Base-by-base conservation (phyloP, 2,113 vertebrate species). In the Cyanoderma ruficeps region DNA sequence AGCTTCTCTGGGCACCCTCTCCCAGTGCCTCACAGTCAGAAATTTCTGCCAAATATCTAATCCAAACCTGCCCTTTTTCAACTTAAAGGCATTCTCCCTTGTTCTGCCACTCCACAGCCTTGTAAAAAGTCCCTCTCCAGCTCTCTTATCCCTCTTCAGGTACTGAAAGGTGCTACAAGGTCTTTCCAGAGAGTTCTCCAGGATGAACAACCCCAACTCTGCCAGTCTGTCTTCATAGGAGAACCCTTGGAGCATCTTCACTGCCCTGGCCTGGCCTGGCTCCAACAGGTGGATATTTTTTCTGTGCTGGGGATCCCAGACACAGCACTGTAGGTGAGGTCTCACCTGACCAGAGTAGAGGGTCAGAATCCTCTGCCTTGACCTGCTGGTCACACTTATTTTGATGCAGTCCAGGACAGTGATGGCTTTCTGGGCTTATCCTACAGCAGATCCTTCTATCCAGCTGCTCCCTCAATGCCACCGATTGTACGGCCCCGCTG, bases 401-500 rank as follows among this genome's bases (percentile, higher is more conserved):
- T 18, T 61, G 41, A 9, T 42, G 30, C 31, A 61, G 49, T 30
- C 28, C 41, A 17, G 63, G 12, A 49, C 31, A 55, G 11, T 23
- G 6, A 13, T 11, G n/a, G 21, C 8, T 69, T 42, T 60, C 78
- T 31, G n/a, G 12, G 53, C 9, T 68, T 18, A 47, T 31, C 17
- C 60, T 80, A 23, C 63, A 61, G 41, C 17, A 53, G 31, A 50
- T 13, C 5, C 6, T 20, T 22, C 46, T 21, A 4, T 2, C 30
- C 10, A 1, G 19, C 31, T 13, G 17, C 4, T 46, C 57, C 53
- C 79, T 11, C 13, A 21, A 23, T 0, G 9, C 28, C 60, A 9
- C 46, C 0, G 13, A 8, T 4, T 2, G 8, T 0, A 4, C 0
- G 7, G 27, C 12, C 15, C 21, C 6, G 0, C 53, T 78, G 15